Base-by-base conservation (phyloP, 2,797 vertebrate genomes). In the Spatula versicolor region DNA sequence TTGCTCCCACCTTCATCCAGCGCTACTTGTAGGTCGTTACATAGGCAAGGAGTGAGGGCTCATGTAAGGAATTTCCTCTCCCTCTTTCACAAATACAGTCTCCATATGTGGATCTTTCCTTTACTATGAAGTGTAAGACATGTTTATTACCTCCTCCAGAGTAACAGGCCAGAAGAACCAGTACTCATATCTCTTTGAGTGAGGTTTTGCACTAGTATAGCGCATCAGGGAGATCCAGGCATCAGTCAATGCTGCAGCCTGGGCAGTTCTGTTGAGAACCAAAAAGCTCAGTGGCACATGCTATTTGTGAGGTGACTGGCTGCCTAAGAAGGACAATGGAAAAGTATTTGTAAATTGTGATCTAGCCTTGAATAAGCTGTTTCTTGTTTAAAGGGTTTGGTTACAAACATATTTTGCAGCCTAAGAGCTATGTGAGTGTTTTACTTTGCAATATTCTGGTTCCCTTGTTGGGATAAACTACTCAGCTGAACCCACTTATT, bases 381-480 rank as follows among this genome's bases (percentile, higher is more conserved):
- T 93, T 52, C 86, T 83, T 97, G 92, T 93, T 96, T 83, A 83
- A 97, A 92, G 66, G 77, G 75, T 92, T 97, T 90, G 80, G 92
- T 90, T 95, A 82, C 86, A 93, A 91, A 84, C 67, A 87, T 94
- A 94, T 95, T 97, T 95, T 93, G 81, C 54, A 95, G 90, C 56
- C 83, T 48, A 90, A 96, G 92, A 97, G 84, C 91, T 95, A 91
- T 71, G 82, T 52, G 76, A 94, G 88, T 93, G 69, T 87, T 97
- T 96, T 94, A 90, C 85, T 86, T 95, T 80, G 80, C 86, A 96
- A 92, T 97, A 94, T 92, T 96, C 95, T 82, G 48, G 52, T 95
- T 95, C 87, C 69, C 74, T 79, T 92, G 66, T 95, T 78, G 84
- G 95, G 88, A 97, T 96, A 94, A 97, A 96, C 69, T 92, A 93